Evolutionary conservation across 2,888 invertebrate species (phyloP), one percentile per base, ranked within the genome.

Genomic region (Rhimphoctona megacephalus): DNA sequence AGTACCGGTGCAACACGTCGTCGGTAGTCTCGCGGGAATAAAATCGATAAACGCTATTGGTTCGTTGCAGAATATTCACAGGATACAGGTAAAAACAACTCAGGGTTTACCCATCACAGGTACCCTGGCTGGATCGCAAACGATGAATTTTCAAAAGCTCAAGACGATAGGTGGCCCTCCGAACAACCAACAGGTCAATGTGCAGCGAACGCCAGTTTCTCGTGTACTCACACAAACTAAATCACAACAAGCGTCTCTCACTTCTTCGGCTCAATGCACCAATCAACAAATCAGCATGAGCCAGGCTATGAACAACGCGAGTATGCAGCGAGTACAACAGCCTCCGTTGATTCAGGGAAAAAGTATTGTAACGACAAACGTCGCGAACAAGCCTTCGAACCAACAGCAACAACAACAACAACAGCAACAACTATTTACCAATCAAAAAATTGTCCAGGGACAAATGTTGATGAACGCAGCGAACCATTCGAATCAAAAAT

Each of bases 121-220:
- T 14, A 52, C 72, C 2, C 54, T 85, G 2, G 90, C 86, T 0
- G 90, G 90, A 39, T 61, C 89, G 14, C 93, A 91, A 46, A 88
- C 90, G 4, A 80, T 92, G 7, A 93, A 91, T 78, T 84, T 91
- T 52, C 92, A 92, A 49, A 93, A 93, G 49, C 89, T 92, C 5
- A 92, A 93, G 52, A 82, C 91, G 0, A 89, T 91, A 6, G 76
- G 89, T 11, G 90, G 87, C 54, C 9, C 69, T 22, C 83, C 88
- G 1, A 87, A 85, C 14, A 88, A 83, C 74, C 90, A 83, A 52
- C 88, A 89, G 39, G 78, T 84, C 6, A 83, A 87, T 14, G 89
- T 89, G 0, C 90, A 91, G 61, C 90, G 92, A 52, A 91, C 90
- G 54, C 84, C 91, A 2, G 80, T 91, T 6, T 85, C 93, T 1